Conservation (phyloP, 2,888 invertebrate species). For the Chymomyza caudatula region DNA sequence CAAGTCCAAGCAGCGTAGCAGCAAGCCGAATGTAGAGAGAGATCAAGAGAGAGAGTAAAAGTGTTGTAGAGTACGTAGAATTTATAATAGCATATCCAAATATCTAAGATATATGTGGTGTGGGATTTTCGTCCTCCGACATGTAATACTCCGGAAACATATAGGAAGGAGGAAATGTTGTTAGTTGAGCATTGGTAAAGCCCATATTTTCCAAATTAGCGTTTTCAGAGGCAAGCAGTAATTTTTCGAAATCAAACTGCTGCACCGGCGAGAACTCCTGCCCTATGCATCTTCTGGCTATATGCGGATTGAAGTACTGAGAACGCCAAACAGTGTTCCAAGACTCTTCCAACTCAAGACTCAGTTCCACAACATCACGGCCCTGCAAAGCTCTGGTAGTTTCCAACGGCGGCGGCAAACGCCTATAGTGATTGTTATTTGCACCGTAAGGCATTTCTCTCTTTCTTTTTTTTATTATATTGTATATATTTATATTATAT, state of each 20-base stretch:
- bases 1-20: slow-evolving; percentile 17
- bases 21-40: not conserved
- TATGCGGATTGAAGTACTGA: slow-evolving; percentile 17
- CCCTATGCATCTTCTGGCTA: slow-evolving; percentile 31
- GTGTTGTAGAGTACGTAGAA: not conserved
- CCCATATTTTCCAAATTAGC: slow-evolving; percentile 22
- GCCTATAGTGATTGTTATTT: not conserved
- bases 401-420: not conserved
- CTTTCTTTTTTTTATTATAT: not conserved
- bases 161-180: not conserved
- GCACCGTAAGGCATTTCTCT: not conserved
- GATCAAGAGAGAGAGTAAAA: too few species aligned
- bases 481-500: not conserved
- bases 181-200: not conserved
- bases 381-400: not conserved
- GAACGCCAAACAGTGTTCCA: slow-evolving; percentile 35
- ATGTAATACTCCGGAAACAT: not conserved
- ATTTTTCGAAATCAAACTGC: not conserved
- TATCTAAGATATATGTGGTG: too few species aligned
- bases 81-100: not conserved
- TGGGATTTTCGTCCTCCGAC: too few species aligned
- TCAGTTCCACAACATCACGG: slow-evolving; percentile 9
- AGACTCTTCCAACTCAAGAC: slow-evolving; percentile 38
- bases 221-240: not conserved
- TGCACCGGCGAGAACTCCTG: slow-evolving; percentile 8